Conservation (phyloP, 2,888 invertebrate genomes). For the Hyposoter dolosus region DNA sequence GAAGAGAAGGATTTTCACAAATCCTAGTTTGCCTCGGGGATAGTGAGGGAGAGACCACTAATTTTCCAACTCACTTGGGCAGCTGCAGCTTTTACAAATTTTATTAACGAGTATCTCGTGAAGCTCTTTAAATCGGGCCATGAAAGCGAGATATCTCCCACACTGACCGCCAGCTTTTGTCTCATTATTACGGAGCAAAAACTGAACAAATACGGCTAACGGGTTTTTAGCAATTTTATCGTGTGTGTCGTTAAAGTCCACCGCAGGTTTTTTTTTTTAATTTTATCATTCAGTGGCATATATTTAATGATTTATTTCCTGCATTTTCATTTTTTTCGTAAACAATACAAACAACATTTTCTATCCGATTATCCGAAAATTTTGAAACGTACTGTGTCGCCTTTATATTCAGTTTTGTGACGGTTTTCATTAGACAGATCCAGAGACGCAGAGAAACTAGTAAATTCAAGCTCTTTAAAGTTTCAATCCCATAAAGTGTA, state of each 20-base stretch:
- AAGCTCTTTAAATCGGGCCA: constrained; percentile 54
- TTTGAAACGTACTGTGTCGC: no score
- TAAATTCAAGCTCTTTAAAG: neutral
- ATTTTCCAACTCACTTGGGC: constrained; percentile 25
- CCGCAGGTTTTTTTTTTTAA: neutral
- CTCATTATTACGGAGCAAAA: constrained; percentile 2
- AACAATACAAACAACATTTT: no score
- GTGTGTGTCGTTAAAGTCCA: neutral
- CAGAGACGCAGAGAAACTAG: neutral
- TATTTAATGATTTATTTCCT: neutral
- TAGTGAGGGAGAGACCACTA: constrained; percentile 3
- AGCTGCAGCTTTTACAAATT: constrained; percentile 24
- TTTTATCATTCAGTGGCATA: neutral
- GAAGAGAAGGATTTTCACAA: constrained; percentile 46
- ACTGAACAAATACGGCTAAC: neutral
- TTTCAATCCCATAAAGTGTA: neutral
- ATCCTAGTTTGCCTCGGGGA: constrained; percentile 38
- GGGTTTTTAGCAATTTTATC: neutral
- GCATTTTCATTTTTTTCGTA: no score
- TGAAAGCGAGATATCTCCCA: constrained; percentile 28
- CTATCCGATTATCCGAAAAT: no score
- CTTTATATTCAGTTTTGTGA: neutral
- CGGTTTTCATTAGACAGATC: neutral
- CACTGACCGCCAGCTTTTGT: constrained; percentile 12
- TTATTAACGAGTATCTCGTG: constrained; percentile 30